These are phyloP conservation scores for Drymodes brunneopygia DNA, from an alignment of 2,113 vertebrate species.

Conservation along the genomic window DNA sequence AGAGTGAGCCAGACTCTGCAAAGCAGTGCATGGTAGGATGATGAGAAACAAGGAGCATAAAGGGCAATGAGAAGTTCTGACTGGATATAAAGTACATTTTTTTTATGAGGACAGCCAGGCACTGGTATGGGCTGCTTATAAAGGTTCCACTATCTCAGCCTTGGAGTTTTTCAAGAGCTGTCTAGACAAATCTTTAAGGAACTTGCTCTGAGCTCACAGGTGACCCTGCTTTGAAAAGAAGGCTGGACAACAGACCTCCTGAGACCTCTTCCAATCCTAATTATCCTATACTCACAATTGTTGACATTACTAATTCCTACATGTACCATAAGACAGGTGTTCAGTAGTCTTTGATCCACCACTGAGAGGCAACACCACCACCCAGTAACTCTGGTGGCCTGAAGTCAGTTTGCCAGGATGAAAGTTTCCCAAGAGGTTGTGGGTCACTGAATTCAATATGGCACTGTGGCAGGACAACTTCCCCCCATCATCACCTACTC, in stretches of 20 bases:
- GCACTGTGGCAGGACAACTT: background rate
- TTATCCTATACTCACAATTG: background rate
- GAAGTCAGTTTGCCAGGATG: background rate
- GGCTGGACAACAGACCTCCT: background rate
- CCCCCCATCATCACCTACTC: too few relatives aligned
- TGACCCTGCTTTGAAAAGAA: background rate
- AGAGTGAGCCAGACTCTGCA: background rate
- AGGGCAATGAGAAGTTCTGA: background rate
- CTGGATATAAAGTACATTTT: background rate
- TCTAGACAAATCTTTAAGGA: background rate
- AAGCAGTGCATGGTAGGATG: background rate
- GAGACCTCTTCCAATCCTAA: background rate
- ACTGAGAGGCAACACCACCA: background rate
- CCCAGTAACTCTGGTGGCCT: background rate
- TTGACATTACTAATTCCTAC: background rate
- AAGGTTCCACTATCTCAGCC: background rate
- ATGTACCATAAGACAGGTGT: background rate
- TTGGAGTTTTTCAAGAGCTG: background rate
- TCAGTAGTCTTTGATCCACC: background rate
- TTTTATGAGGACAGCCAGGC: background rate
- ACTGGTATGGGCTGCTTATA: background rate
- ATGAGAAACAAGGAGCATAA: background rate
- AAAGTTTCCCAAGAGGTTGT: background rate
- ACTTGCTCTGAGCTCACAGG: background rate
- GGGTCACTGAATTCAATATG: background rate